Percentiles rank a stretch among this genome's conserved stretches.
These are phyloP conservation scores for Hemiprocne comata DNA, from an alignment of 2,113 vertebrate genomes.

Conservation along the genomic window DNA sequence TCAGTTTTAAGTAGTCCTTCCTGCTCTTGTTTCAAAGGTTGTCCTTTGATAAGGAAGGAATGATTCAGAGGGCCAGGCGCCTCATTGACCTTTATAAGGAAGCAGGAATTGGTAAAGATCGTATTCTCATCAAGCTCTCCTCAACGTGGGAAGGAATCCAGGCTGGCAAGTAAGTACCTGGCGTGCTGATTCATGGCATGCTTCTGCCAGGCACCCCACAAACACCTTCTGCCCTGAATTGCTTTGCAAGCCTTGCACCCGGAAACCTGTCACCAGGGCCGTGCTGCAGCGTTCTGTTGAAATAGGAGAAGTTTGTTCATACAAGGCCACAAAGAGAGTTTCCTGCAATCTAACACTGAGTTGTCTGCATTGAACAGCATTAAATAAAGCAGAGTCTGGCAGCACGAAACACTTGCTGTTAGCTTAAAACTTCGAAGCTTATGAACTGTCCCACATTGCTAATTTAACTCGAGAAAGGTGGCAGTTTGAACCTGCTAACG, in stretches of 20 bases:
- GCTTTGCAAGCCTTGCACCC: background rate
- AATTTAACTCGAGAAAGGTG: background rate
- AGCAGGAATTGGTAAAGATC: constrained; percentile 86
- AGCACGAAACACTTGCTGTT: background rate
- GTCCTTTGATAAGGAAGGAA: constrained; percentile 92
- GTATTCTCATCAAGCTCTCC: constrained; percentile 93
- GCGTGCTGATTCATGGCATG: background rate
- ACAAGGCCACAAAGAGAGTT: background rate
- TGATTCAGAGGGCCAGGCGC: constrained; percentile 86
- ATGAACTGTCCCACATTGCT: rapidly evolving
- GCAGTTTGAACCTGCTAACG: background rate
- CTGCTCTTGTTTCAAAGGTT: constrained; percentile 77
- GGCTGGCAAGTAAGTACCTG: constrained; percentile 86
- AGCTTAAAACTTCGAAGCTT: background rate
- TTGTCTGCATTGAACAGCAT: background rate
- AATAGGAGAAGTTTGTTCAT: background rate
- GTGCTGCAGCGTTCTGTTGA: background rate
- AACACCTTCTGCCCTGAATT: rapidly evolving
- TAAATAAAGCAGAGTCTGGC: background rate
- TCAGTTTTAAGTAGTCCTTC: background rate
- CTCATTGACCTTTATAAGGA: constrained; percentile 92
- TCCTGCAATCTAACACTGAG: background rate
- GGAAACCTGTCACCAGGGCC: background rate
- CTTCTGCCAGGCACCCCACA: background rate
- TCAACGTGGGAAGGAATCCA: constrained; percentile 99